These are phyloP conservation scores for Sorex fumeus DNA, from an alignment of 2,113 vertebrate species.

Conservation along the genomic window DNA sequence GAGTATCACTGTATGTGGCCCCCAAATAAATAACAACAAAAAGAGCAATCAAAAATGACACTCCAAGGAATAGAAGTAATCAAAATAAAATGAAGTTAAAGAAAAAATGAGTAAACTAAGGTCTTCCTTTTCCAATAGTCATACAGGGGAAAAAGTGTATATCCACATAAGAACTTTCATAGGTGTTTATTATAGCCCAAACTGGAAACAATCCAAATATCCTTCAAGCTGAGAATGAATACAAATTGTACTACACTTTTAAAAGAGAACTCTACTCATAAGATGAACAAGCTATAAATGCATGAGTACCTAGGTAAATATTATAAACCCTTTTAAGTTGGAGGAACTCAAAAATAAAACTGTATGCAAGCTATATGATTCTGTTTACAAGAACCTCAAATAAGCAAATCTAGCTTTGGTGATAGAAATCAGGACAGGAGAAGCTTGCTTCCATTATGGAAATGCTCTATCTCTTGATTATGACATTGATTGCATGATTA, in stretches of 20 bases:
- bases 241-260: background rate
- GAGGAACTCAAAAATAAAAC: conserved; percentile 36
- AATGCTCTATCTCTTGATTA: too few species aligned
- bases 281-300: background rate
- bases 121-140: conserved; percentile 24
- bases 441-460: too few species aligned
- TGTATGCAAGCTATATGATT: background rate
- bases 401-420: conserved; percentile 14
- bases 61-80: background rate
- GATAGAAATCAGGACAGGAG: conserved; percentile 5
- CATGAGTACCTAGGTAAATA: background rate
- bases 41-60: background rate
- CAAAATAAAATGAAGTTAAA: conserved; percentile 16
- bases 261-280: background rate
- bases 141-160: conserved; percentile 34
- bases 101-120: background rate
- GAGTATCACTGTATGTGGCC: too few species aligned
- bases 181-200: conserved; percentile 22
- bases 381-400: conserved; percentile 25
- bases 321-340: background rate
- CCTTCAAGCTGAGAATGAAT: conserved; percentile 35
- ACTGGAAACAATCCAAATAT: background rate
- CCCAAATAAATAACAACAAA: too few species aligned
- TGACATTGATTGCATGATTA: too few species aligned
- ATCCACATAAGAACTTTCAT: background rate